Conservation (phyloP, 2,888 invertebrate species). For the Rhaphigaster nebulosa region DNA sequence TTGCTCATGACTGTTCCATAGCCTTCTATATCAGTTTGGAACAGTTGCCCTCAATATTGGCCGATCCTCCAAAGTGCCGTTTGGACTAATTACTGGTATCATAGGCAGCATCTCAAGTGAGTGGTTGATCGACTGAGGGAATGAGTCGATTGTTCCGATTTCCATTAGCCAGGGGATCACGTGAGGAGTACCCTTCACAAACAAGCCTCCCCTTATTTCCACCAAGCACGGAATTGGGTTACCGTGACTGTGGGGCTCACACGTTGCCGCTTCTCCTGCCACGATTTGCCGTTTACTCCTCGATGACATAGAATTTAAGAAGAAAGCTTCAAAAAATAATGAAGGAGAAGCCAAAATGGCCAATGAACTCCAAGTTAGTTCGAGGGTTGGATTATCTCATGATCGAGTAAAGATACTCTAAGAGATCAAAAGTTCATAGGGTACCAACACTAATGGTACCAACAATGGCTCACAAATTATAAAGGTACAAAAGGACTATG, state of each 20-base stretch:
- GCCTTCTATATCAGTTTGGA: neutral
- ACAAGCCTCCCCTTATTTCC: neutral
- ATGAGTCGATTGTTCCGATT: neutral
- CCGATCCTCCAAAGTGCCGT: neutral
- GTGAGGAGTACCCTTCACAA: conserved; percentile 17
- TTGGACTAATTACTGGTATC: neutral
- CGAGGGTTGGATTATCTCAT: neutral
- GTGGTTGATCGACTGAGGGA: neutral
- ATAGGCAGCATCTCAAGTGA: neutral
- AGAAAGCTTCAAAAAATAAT: neutral
- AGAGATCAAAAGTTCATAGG: neutral
- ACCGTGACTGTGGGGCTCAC: conserved; percentile 16
- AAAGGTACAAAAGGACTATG: too few relatives aligned
- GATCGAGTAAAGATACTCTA: neutral
- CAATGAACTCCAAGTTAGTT: neutral
- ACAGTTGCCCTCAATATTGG: neutral
- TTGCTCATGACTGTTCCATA: neutral
- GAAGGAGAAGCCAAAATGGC: neutral
- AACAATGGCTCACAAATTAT: too few relatives aligned
- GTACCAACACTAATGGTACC: neutral
- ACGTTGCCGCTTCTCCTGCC: neutral
- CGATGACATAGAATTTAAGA: conserved; percentile 29
- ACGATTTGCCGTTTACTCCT: neutral
- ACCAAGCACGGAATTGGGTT: neutral
- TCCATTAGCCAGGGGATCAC: neutral